Conservation (phyloP, 1,140 invertebrate species). For the Eupristina koningsbergeri region DNA sequence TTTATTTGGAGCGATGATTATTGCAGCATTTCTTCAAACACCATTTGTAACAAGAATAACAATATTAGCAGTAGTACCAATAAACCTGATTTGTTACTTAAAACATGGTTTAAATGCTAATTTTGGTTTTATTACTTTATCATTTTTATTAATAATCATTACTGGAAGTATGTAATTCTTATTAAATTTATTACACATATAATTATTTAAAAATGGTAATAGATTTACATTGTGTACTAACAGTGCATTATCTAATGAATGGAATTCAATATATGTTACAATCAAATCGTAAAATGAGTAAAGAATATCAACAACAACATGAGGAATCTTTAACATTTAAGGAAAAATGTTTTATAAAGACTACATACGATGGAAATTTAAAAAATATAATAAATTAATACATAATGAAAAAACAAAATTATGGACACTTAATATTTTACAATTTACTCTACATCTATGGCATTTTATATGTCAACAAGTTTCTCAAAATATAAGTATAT, state of each 20-base stretch:
- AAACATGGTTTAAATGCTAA: conserved; percentile 66
- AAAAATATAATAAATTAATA: neutral
- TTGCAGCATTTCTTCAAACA: conserved; percentile 67
- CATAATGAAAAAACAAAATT: neutral
- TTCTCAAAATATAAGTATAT: conserved; percentile 55
- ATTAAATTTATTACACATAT: conserved; percentile 30
- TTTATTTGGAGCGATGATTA: conserved; percentile 66
- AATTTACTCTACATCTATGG: conserved; percentile 21
- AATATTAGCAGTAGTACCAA: conserved; percentile 65
- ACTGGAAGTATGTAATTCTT: conserved; percentile 63
- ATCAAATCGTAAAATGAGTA: conserved; percentile 32
- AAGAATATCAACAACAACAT: neutral
- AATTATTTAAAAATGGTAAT: conserved; percentile 16
- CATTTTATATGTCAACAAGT: conserved; percentile 41
- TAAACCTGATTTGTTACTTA: conserved; percentile 66
- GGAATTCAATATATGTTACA: conserved; percentile 59
- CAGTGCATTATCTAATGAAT: conserved; percentile 66
- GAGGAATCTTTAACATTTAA: neutral
- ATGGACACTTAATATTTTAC: conserved; percentile 8
- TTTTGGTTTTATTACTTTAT: conserved; percentile 67
- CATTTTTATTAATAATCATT: conserved; percentile 65
- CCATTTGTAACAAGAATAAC: conserved; percentile 64
- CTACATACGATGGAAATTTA: too few relatives aligned
- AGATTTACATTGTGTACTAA: conserved; percentile 29
- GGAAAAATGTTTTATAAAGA: neutral